A percentile compares a stretch with the other conserved stretches of the same genome.
Evolutionary conservation across 2,888 invertebrate genomes (phyloP).

Genomic region (Sarcophaga variegata): DNA sequence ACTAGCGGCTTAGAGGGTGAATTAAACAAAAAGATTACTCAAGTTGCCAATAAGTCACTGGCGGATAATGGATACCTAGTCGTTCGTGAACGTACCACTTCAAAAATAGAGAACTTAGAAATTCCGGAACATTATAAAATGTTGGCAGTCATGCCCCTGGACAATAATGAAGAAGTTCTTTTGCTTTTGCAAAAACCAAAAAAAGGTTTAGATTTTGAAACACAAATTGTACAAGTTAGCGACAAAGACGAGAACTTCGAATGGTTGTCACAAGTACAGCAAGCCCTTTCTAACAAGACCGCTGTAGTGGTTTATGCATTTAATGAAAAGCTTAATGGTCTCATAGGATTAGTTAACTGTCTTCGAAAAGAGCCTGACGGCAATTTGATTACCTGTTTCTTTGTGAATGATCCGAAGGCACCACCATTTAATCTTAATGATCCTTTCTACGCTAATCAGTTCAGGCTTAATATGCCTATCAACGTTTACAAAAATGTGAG

Average conservation of each 20-base stretch:
- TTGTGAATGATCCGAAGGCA: slow-evolving; percentile 85
- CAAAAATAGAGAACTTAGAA: slow-evolving; percentile 80
- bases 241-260: slow-evolving; percentile 74
- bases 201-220: slow-evolving; percentile 71
- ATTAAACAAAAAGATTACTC: slow-evolving; percentile 77
- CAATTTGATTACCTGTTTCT: slow-evolving; percentile 84
- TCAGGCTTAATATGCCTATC: slow-evolving; percentile 88
- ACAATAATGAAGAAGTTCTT: slow-evolving; percentile 76
- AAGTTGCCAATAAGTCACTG: slow-evolving; percentile 82
- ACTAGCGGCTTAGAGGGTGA: slow-evolving; percentile 73
- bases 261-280: slow-evolving; percentile 78
- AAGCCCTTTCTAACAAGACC: slow-evolving; percentile 74
- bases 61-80: slow-evolving; percentile 85
- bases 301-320: slow-evolving; percentile 86
- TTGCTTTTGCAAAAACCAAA: slow-evolving; percentile 23
- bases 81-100: slow-evolving; percentile 84
- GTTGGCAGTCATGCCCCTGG: slow-evolving; percentile 75
- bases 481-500: slow-evolving; percentile 87
- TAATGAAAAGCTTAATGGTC: slow-evolving; percentile 88
- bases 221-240: slow-evolving; percentile 75
- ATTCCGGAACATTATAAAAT: slow-evolving; percentile 75
- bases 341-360: slow-evolving; percentile 95
- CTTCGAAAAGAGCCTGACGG: slow-evolving; percentile 91
- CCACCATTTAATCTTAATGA: slow-evolving; percentile 86
- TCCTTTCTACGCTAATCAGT: slow-evolving; percentile 86